phyloP scores from a whole-genome alignment of 2,113 vertebrate genomes.

The Tragulus kanchil region DNA sequence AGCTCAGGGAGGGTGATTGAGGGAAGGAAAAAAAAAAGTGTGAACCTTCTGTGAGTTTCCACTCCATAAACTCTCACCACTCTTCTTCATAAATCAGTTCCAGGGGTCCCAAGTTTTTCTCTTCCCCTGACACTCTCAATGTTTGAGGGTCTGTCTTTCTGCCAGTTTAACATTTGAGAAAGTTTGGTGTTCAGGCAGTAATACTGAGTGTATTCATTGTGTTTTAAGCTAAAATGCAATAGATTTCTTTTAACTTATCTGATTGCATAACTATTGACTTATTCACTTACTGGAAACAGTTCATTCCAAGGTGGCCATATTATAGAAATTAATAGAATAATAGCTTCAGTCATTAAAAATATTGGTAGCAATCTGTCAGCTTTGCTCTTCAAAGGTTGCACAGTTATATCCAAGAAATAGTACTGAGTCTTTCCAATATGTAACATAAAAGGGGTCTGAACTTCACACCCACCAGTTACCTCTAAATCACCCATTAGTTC shows the following conservation, averaged over 20 bases:
- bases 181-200: neutral
- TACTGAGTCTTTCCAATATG: neutral
- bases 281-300: neutral
- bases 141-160: neutral
- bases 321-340: slow-evolving; percentile 20
- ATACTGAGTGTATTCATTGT: neutral
- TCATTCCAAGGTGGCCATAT: neutral
- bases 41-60: slow-evolving; percentile 67
- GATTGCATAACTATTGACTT: neutral
- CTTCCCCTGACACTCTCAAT: neutral
- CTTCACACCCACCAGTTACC: neutral
- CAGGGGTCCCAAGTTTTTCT: neutral
- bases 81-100: slow-evolving; percentile 63
- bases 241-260: neutral
- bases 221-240: neutral
- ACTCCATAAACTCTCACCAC: slow-evolving; percentile 63
- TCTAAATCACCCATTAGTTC: neutral
- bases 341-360: neutral
- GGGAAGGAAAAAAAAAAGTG: slow-evolving; percentile 2
- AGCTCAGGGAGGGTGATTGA: neutral
- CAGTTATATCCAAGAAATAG: neutral
- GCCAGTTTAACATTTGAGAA: neutral
- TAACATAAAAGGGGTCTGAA: neutral
- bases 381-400: neutral
- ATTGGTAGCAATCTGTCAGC: neutral